Evolutionary conservation across 2,797 vertebrate genomes (phyloP), one percentile per base, ranked within the genome.

Genomic region (Epinephelus awoara): DNA sequence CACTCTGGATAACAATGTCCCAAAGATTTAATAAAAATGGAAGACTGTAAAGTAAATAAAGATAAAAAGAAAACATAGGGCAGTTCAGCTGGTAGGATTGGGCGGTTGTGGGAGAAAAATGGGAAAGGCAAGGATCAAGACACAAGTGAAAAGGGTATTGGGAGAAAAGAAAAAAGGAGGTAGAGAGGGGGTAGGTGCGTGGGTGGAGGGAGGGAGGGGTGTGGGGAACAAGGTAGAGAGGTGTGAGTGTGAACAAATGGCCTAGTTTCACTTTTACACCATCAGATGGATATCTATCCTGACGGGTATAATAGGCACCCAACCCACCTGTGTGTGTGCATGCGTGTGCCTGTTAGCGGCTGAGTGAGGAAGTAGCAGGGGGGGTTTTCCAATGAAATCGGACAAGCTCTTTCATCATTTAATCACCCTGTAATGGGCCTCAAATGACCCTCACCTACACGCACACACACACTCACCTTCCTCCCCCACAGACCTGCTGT

Each of bases 381-480:
- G 49, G 69, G 63, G 61, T 57, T 49, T 84, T 90, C 86, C 87
- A 83, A 71, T 88, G 89, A 89, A 90, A 86, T 82, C 72, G 54
- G 90, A 94, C 92, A 88, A 86, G 89, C 83, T 92, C 86, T 94
- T 94, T 92, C 85, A 92, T 94, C 89, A 92, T 94, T 92, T 92
- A 93, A 93, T 94, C 92, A 92, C 84, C 77, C 78, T 85, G 78
- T 93, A 93, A 91, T 93, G 81, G 85, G 86, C 87, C 74, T 85
- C 72, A 55, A 91, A 92, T 92, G 88, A 91, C 91, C 89, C 84
- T 77, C 79, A 82, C 82, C 72, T 63, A 73, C 89, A 75, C 83
- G 57, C 79, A 75, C 58, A 46, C 66, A 40, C 25, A 38, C 66
- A n/a, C 66, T 67, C 56, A 57, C 70, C 67, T 72, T 52, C 64